These are phyloP conservation scores for Choreutis nemorana DNA, from an alignment of 2,888 invertebrate genomes.

Conservation along the genomic window DNA sequence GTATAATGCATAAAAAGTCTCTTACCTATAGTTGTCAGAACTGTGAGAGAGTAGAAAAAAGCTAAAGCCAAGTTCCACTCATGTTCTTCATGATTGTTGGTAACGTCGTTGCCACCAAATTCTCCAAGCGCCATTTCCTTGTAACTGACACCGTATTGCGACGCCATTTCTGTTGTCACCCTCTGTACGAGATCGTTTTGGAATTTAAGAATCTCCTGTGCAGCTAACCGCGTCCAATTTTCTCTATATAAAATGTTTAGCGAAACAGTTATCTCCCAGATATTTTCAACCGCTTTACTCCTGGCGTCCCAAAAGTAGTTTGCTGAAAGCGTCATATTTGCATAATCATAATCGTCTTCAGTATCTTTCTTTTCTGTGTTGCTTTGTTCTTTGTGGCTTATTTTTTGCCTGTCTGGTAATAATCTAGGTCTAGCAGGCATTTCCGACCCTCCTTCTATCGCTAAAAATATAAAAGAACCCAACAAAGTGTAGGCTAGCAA, in stretches of 20 bases:
- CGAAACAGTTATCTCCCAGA: constrained; percentile 90
- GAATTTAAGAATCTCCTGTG: constrained; percentile 80
- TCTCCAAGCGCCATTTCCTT: constrained; percentile 61
- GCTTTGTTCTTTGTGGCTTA: constrained; percentile 56
- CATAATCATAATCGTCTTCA: constrained; percentile 47
- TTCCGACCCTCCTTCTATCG: constrained; percentile 78
- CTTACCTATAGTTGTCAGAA: constrained; percentile 91
- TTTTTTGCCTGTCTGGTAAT: constrained; percentile 57
- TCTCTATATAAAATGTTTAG: constrained; percentile 88
- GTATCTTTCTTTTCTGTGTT: constrained; percentile 37
- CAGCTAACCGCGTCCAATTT: constrained; percentile 88
- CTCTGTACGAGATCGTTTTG: constrained; percentile 84
- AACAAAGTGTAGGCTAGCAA: constrained; percentile 80
- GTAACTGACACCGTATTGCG: constrained; percentile 64
- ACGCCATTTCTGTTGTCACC: constrained; percentile 79
- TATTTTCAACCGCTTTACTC: constrained; percentile 79
- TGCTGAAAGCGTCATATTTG: constrained; percentile 46
- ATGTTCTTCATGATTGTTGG: constrained; percentile 66
- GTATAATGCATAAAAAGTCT: constrained; percentile 18
- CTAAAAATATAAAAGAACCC: constrained; percentile 84
- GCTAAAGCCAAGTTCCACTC: constrained; percentile 91
- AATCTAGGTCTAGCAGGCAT: constrained; percentile 57
- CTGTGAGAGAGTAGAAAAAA: constrained; percentile 93
- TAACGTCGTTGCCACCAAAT: constrained; percentile 39
- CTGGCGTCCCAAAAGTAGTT: constrained; percentile 61